Evolutionary conservation across 35 echinoderm and acorn worm species (phyloP).

Genomic region (Heliocidaris erythrogramma): DNA sequence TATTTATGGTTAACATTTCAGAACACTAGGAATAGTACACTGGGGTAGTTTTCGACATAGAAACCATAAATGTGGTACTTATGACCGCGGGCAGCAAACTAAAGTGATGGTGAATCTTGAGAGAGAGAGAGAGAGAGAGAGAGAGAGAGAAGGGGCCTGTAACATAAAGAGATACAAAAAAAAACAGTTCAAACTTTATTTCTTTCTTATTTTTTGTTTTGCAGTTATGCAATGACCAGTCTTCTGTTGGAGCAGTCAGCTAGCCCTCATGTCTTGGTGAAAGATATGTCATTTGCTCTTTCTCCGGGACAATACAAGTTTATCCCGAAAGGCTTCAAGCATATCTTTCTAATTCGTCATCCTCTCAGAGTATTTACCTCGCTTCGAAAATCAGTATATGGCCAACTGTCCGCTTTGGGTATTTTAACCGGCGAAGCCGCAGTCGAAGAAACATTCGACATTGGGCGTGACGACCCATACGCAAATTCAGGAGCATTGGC

Average conservation of each 20-base stretch:
- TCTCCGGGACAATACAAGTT: neutral
- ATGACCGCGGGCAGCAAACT: too few relatives aligned
- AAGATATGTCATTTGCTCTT: neutral
- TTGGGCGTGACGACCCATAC: neutral
- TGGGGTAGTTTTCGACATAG: too few relatives aligned
- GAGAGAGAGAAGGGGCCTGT: too few relatives aligned
- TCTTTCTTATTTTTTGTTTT: neutral
- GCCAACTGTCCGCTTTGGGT: neutral
- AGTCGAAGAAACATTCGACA: conserved; percentile 5
- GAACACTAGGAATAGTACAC: too few relatives aligned
- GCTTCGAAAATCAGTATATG: conserved; percentile 23
- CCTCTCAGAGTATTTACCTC: conserved; percentile 54
- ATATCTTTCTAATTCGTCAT: conserved; percentile 69
- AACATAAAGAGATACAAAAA: too few relatives aligned
- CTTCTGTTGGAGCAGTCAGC: neutral
- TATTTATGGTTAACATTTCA: too few relatives aligned
- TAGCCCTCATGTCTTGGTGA: conserved; percentile 1
- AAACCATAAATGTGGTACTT: too few relatives aligned
- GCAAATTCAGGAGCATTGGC: neutral
- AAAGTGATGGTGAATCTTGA: too few relatives aligned
- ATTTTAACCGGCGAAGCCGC: neutral
- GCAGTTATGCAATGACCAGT: neutral
- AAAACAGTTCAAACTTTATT: neutral
- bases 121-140: too few relatives aligned
- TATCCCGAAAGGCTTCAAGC: conserved; percentile 57